These are phyloP conservation scores for Boleophthalmus pectinirostris DNA, from an alignment of 2,113 vertebrate species.

Conservation along the genomic window DNA sequence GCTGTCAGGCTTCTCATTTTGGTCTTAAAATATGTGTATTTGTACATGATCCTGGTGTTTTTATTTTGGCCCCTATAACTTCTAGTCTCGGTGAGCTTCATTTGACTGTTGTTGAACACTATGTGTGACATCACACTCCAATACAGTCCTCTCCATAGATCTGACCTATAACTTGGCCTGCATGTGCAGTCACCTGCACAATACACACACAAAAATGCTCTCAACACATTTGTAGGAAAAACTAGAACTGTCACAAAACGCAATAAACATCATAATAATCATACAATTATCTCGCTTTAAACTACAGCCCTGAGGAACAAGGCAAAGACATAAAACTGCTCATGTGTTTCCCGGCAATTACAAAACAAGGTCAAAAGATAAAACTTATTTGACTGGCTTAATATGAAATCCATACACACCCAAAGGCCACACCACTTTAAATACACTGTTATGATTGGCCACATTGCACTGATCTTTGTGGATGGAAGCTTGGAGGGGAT, in stretches of 20 bases:
- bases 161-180: no score
- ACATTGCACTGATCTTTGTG: not conserved
- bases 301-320: no score
- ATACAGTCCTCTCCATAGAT: no score
- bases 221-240: not conserved
- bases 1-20: no score
- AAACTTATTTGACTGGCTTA: not conserved
- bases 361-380: not conserved
- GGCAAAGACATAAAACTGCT: not conserved
- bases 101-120: no score
- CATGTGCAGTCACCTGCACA: no score
- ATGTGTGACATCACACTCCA: no score
- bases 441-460: not conserved
- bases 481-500: slow-evolving; percentile 1
- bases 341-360: not conserved
- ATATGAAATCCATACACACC: not conserved
- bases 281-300: not conserved
- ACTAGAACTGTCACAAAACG: not conserved
- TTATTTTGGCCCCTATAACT: no score
- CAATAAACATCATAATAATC: not conserved
- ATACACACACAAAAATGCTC: not conserved
- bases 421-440: not conserved
- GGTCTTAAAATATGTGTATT: no score
- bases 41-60: no score
- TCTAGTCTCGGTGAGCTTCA: no score